Conservation (phyloP, 2,888 invertebrate genomes). For the Pyrrhia umbra region DNA sequence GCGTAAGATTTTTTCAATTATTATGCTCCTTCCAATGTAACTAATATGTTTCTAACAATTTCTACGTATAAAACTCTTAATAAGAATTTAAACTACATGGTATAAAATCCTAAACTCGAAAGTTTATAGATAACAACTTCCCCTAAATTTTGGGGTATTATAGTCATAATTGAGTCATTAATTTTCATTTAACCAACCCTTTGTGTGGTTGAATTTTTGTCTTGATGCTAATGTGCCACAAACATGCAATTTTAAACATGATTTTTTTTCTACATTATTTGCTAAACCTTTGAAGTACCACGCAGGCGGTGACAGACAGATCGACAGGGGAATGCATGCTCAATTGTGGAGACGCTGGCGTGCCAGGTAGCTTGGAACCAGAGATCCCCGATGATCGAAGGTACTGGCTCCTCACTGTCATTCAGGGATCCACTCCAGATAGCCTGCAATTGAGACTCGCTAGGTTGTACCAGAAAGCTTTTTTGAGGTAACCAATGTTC, state of each 20-base stretch:
- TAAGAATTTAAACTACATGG: too few species aligned
- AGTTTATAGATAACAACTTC: conserved; percentile 11
- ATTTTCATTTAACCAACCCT: conserved; percentile 26
- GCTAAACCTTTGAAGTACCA: conserved; percentile 23
- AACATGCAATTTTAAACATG: conserved; percentile 18
- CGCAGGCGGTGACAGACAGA: conserved; percentile 86
- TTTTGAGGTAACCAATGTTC: conserved; percentile 91
- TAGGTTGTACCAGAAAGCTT: conserved; percentile 94
- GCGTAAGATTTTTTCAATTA: too few species aligned
- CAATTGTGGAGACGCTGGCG: conserved; percentile 85
- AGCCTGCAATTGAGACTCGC: conserved; percentile 94
- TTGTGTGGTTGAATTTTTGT: conserved; percentile 6
- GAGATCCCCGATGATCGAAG: conserved; percentile 91
- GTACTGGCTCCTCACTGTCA: conserved; percentile 95
- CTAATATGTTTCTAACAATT: too few species aligned
- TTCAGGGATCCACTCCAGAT: conserved; percentile 90
- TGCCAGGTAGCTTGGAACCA: conserved; percentile 87
- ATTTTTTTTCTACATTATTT: conserved; percentile 4
- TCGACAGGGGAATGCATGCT: conserved; percentile 87
- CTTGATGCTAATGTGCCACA: conserved; percentile 5
- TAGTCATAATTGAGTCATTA: conserved; percentile 43
- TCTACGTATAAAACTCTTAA: too few species aligned
- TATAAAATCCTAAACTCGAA: too few species aligned
- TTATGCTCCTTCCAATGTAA: too few species aligned
- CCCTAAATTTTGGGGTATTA: conserved; percentile 28